Evolutionary conservation across 2,113 vertebrate genomes (phyloP).

Genomic region (Gallinago undulata): DNA sequence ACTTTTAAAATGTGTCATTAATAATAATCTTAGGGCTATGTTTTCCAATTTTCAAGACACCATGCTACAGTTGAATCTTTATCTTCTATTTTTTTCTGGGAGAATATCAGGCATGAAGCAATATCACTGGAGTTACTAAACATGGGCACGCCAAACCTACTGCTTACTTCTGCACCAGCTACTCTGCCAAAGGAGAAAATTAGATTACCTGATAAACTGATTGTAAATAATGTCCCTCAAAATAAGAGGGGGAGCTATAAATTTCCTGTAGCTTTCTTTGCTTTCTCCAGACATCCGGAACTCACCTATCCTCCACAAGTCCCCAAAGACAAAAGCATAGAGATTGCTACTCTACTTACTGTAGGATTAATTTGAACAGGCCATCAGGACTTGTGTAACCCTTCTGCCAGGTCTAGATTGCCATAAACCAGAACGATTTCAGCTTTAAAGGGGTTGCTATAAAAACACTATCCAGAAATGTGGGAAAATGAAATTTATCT

Average conservation of each 20-base stretch:
- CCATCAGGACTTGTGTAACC: neutral
- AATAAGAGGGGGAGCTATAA: neutral
- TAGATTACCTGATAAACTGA: neutral
- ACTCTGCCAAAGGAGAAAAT: neutral
- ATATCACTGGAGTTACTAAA: neutral
- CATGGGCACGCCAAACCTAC: neutral
- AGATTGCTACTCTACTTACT: neutral
- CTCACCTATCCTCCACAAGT: neutral
- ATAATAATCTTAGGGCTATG: neutral
- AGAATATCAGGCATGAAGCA: neutral
- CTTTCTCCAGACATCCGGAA: neutral
- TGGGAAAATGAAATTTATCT: neutral
- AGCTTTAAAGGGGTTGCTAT: neutral
- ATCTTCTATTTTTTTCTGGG: neutral
- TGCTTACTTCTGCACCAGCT: neutral
- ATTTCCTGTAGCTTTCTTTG: neutral
- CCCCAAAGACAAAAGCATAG: neutral
- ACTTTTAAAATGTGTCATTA: neutral
- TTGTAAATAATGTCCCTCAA: neutral
- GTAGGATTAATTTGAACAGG: neutral
- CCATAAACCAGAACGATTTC: neutral
- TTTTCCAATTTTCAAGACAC: neutral
- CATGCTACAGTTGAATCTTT: neutral
- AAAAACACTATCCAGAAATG: neutral
- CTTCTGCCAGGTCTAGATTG: neutral